Percentiles rank a stretch among this genome's conserved stretches.
These are phyloP conservation scores for Corythoichthys haematopterus DNA, from an alignment of 2,113 vertebrate species.

Conservation along the genomic window DNA sequence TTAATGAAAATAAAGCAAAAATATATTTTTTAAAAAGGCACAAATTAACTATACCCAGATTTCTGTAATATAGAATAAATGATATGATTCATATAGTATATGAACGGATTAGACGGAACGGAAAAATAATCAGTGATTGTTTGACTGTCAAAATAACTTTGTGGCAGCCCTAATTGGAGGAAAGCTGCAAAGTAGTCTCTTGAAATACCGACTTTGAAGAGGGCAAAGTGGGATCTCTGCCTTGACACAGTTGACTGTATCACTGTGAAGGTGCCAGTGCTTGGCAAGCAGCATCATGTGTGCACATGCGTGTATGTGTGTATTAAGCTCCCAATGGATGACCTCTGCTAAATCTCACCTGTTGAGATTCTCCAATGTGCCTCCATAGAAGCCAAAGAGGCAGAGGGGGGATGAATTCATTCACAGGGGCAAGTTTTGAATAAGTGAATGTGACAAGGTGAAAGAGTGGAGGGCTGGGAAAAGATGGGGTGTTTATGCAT, in stretches of 20 bases:
- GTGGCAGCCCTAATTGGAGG: slow-evolving; percentile 6
- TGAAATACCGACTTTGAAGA: slow-evolving; percentile 30
- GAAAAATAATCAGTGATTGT: no score
- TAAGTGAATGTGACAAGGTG: slow-evolving; percentile 67
- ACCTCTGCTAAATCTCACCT: slow-evolving; percentile 61
- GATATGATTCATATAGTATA: no score
- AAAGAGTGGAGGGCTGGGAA: slow-evolving; percentile 47
- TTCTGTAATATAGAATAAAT: no score
- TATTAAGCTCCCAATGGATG: slow-evolving; percentile 46
- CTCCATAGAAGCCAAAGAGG: slow-evolving; percentile 25
- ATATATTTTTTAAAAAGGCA: no score
- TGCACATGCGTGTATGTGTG: slow-evolving; percentile 18
- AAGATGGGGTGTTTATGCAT: slow-evolving; percentile 56
- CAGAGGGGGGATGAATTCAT: slow-evolving; percentile 47
- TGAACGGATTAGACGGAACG: no score
- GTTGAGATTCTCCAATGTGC: slow-evolving; percentile 55
- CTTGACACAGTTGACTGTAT: slow-evolving; percentile 56
- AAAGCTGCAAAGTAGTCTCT: slow-evolving; percentile 26
- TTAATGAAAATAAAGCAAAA: no score
- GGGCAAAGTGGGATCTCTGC: slow-evolving; percentile 51
- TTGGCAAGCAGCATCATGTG: slow-evolving; percentile 47
- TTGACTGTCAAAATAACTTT: no score
- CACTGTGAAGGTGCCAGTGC: slow-evolving; percentile 42
- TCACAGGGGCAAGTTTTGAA: slow-evolving; percentile 54
- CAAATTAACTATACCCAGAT: no score